Conservation (phyloP, 2,113 vertebrate species). For the Conger conger region DNA sequence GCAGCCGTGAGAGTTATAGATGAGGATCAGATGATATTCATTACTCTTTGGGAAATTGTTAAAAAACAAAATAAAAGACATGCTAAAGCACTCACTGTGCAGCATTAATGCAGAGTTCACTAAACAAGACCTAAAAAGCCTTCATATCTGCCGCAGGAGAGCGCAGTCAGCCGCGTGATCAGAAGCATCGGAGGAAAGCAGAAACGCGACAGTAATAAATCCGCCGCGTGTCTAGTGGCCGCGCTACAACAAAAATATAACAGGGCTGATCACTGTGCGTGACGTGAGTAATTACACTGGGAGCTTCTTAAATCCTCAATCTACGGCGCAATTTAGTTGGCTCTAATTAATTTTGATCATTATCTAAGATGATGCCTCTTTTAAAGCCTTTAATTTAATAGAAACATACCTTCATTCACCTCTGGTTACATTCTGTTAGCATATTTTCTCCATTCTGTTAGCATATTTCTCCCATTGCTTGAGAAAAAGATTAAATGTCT, state of each 20-base stretch:
- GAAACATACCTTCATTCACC: background rate
- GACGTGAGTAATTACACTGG: background rate
- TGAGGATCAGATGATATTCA: constrained; percentile 67
- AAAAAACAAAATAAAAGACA: constrained; percentile 32
- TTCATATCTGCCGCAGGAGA: background rate
- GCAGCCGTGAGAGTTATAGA: constrained; percentile 69
- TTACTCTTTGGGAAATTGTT: constrained; percentile 50
- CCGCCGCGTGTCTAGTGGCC: background rate
- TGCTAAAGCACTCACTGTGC: constrained; percentile 8
- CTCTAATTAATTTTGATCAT: background rate
- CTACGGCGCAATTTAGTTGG: background rate
- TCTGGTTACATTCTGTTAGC: background rate
- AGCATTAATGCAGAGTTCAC: constrained; percentile 38
- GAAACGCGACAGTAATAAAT: background rate
- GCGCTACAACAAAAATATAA: background rate
- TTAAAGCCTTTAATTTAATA: background rate
- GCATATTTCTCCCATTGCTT: background rate
- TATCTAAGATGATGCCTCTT: background rate
- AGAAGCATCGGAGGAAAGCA: background rate
- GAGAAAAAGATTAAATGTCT: too few species aligned
- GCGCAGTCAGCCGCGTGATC: background rate
- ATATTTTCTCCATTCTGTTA: background rate
- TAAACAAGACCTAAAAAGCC: constrained; percentile 19
- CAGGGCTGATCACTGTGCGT: background rate
- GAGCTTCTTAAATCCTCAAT: background rate